A percentile compares a stretch with the other conserved stretches of the same genome.
Evolutionary conservation across 2,888 invertebrate species (phyloP).

Genomic region (Thymelicus acteon): DNA sequence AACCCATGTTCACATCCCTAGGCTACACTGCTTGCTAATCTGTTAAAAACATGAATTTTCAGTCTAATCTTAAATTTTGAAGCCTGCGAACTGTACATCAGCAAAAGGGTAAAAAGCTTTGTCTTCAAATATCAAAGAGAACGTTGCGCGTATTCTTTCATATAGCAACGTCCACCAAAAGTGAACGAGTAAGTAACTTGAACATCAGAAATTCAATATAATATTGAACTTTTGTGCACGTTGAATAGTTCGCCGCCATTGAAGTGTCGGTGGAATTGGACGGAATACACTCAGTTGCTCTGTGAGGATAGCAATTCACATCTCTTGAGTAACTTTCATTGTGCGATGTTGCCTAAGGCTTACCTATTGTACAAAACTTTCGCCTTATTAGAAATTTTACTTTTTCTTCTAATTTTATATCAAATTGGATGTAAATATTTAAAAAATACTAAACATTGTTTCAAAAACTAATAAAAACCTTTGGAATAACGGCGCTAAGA

Average conservation of each 20-base stretch:
- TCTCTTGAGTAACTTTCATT: conserved; percentile 1
- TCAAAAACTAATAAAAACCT: too few species aligned
- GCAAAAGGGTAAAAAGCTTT: not conserved
- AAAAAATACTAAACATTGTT: too few species aligned
- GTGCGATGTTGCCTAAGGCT: not conserved
- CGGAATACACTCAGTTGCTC: conserved; percentile 3
- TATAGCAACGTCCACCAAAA: conserved; percentile 8
- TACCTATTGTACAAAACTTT: not conserved
- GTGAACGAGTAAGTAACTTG: conserved; percentile 16
- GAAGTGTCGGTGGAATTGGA: conserved; percentile 5
- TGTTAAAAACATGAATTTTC: too few species aligned
- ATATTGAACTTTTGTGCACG: conserved; percentile 14
- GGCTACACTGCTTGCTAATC: too few species aligned
- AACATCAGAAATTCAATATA: conserved; percentile 15
- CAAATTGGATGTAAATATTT: not conserved
- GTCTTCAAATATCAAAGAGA: conserved; percentile 11
- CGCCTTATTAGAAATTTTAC: not conserved
- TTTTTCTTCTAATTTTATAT: not conserved
- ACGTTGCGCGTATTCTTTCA: not conserved
- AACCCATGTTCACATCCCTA: too few species aligned
- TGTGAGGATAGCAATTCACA: conserved; percentile 7
- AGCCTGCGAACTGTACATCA: too few species aligned
- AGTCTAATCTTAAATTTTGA: too few species aligned
- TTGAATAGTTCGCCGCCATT: conserved; percentile 13
- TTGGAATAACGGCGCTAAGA: too few species aligned